Base-by-base conservation (phyloP, 2,797 vertebrate genomes). In the Poecilia picta region DNA sequence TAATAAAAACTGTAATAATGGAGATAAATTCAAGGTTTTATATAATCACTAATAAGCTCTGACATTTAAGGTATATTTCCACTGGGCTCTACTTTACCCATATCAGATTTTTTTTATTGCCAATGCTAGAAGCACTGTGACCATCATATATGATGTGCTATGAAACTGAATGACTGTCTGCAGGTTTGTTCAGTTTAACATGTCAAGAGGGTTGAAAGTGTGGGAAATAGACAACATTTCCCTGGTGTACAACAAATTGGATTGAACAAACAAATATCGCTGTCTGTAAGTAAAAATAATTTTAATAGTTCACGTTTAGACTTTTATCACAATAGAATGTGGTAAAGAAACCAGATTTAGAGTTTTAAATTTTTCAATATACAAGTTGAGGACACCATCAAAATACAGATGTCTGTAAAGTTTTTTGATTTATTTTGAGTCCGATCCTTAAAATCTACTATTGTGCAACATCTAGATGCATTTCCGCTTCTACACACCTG, bases 41-140 rank as follows among this genome's bases (percentile, higher is more conserved):
- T 36, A 3, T 36, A 36, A 23, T 36, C 16, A 39, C 23, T 16
- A 20, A 39, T 66, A 23, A 66, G 10, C 18, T 66, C 36, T 39
- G 33, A 41, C 64, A 41, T 74, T 57, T 36, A 33, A 25, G 5
- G 33, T 51, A 13, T 49, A 31, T 57, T 41, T n/a, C 25, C 47
- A 31, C 15, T 72, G 23, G 1, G 62, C 47, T 12, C 3, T 75
- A 53, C 70, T 75, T 87, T 73, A 81, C 8, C 1, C 36, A 49
- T n/a, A 57, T 59, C 55, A 39, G 12, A 55, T 72, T 20, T 41
- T 74, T 82, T 83, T 83, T n/a, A 74, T 70, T 51, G 39, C 72
- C 28, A 72, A 62, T 16, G 2, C 73, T 72, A 36, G 66, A 81
- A 62, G 45, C 13, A 72, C 43, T 57, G 53, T 53, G 55, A 75